Conservation (phyloP, 2,113 vertebrate species). For the Pipa parva region DNA sequence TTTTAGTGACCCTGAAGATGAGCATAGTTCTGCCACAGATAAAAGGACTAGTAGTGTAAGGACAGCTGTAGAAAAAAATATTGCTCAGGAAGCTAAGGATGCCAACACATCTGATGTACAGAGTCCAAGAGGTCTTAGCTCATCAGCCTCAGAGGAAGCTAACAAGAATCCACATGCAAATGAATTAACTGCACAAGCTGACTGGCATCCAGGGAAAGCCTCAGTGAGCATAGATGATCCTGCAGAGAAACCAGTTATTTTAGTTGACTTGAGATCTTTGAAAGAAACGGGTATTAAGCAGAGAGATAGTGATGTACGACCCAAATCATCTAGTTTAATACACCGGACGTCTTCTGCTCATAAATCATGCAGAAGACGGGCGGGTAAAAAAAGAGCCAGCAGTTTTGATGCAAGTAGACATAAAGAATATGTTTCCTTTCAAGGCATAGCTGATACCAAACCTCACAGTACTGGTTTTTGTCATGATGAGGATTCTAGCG, state of each 20-base stretch:
- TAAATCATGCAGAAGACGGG: conserved; percentile 73
- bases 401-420: conserved; percentile 94
- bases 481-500: conserved; percentile 89
- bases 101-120: conserved; percentile 47
- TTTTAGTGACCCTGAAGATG: conserved; percentile 62
- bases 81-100: conserved; percentile 51
- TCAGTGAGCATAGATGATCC: conserved; percentile 58
- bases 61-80: conserved; percentile 54
- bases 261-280: conserved; percentile 56
- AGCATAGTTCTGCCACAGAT: conserved; percentile 57
- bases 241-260: conserved; percentile 52
- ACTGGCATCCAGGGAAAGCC: conserved; percentile 54
- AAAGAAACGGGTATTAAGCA: conserved; percentile 65
- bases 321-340: conserved; percentile 72
- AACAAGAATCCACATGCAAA: conserved; percentile 97
- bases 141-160: conserved; percentile 84
- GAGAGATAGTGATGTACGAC: conserved; percentile 67
- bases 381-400: conserved; percentile 91
- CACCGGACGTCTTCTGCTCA: conserved; percentile 73
- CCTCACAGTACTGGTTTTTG: conserved; percentile 83
- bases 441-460: conserved; percentile 76
- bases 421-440: conserved; percentile 80
- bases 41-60: conserved; percentile 73
- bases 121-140: conserved; percentile 59
- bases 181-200: conserved; percentile 69